Evolutionary conservation across 1,140 invertebrate species (phyloP).

Genomic region (Drosophila parabipectinata): DNA sequence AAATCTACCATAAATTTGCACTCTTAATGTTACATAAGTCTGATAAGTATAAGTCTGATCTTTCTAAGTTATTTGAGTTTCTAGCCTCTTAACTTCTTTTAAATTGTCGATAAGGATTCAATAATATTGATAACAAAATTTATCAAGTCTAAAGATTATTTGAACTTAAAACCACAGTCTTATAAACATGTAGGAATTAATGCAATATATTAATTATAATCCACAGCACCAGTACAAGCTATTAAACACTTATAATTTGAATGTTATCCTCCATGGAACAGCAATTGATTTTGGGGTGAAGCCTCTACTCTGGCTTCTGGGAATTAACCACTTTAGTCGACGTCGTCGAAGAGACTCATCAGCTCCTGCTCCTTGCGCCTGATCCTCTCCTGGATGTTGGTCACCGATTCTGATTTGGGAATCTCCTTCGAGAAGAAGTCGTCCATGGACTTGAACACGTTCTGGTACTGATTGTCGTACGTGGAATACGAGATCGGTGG

Average conservation of each 20-base stretch:
- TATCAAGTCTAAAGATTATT: too few relatives aligned
- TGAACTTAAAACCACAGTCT: too few relatives aligned
- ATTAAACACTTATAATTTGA: slow-evolving; percentile 39
- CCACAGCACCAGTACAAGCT: not conserved
- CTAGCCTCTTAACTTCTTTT: too few relatives aligned
- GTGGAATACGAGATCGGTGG: slow-evolving; percentile 12
- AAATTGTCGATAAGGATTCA: too few relatives aligned
- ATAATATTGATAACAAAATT: too few relatives aligned
- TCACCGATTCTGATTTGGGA: slow-evolving; percentile 66
- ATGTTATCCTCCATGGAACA: not conserved
- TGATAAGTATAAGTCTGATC: too few relatives aligned
- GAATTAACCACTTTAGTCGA: slow-evolving; percentile 30
- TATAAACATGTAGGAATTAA: too few relatives aligned
- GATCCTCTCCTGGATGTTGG: slow-evolving; percentile 66
- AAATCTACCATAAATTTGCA: too few relatives aligned
- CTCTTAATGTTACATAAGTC: too few relatives aligned
- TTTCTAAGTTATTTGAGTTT: too few relatives aligned
- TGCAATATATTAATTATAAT: not conserved
- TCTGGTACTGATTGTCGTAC: slow-evolving; percentile 45
- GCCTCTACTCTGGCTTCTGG: slow-evolving; percentile 1
- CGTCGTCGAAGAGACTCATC: slow-evolving; percentile 66
- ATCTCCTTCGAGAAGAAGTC: slow-evolving; percentile 64
- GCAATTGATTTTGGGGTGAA: not conserved
- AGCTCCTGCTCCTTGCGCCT: slow-evolving; percentile 72
- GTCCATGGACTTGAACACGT: slow-evolving; percentile 72